Evolutionary conservation across 2,888 invertebrate species (phyloP).

Genomic region (Cantharis rustica): DNA sequence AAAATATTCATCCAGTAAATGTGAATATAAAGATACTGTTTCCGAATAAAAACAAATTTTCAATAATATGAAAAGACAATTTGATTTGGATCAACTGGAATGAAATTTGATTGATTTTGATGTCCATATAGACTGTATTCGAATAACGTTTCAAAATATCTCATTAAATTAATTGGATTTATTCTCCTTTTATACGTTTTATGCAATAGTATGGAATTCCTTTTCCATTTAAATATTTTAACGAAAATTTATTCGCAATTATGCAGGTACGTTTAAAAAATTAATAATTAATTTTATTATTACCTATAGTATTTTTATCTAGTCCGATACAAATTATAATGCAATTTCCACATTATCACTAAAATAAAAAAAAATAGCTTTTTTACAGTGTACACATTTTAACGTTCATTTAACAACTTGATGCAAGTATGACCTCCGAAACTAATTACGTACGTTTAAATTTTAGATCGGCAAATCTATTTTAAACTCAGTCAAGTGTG

Average conservation of each 20-base stretch:
- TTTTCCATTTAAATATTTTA: background rate
- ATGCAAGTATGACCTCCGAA: slow-evolving; percentile 3
- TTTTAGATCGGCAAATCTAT: slow-evolving; percentile 4
- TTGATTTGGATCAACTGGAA: slow-evolving; percentile 1
- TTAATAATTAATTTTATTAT: background rate
- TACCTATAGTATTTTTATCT: background rate
- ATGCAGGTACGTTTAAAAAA: background rate
- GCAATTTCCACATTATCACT: background rate
- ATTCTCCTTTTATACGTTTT: background rate
- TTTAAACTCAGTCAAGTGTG: slow-evolving; percentile 5
- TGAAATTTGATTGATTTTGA: slow-evolving; percentile 3
- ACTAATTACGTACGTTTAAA: slow-evolving; percentile 5
- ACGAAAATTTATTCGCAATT: background rate
- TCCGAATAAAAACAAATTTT: background rate
- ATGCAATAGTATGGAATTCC: background rate
- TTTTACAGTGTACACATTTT: background rate
- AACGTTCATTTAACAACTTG: background rate
- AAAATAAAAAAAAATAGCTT: background rate
- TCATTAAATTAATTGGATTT: background rate
- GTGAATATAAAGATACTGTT: background rate
- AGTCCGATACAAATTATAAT: background rate
- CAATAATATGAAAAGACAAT: background rate
- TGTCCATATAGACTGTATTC: background rate
- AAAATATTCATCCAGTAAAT: background rate
- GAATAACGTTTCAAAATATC: background rate